A percentile compares a stretch with the other conserved stretches of the same genome.
Conservation (phyloP, 2,888 invertebrate species). For the Pachydiplax longipennis region DNA sequence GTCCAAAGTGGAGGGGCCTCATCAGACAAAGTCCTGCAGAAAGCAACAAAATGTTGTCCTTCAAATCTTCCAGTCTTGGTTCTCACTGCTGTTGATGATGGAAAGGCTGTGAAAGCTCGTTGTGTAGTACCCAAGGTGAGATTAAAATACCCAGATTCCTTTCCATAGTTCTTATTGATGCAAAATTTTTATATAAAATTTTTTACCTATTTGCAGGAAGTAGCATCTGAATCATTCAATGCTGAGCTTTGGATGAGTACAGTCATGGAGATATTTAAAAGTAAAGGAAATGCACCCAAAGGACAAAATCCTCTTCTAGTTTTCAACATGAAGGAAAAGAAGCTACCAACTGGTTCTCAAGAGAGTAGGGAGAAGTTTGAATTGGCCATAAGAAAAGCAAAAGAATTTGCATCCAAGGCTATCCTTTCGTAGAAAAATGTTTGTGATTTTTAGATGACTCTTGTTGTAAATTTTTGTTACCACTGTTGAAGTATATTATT, state of each 20-base stretch:
- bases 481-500: no score
- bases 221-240: slow-evolving; percentile 66
- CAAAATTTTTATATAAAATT: no score
- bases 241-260: slow-evolving; percentile 75
- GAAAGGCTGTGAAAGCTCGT: slow-evolving; percentile 68
- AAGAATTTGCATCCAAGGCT: background rate
- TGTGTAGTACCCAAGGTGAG: slow-evolving; percentile 75
- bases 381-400: background rate
- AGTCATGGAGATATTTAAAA: slow-evolving; percentile 68
- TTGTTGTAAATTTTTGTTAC: no score
- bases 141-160: background rate
- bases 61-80: slow-evolving; percentile 70
- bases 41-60: slow-evolving; percentile 65
- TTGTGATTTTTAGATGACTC: no score
- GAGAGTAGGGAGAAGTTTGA: background rate
- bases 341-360: slow-evolving; percentile 59
- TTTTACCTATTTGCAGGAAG: slow-evolving; percentile 60
- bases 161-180: no score
- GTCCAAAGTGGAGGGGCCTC: background rate
- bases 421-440: no score
- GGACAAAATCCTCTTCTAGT: slow-evolving; percentile 67
- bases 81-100: slow-evolving; percentile 69
- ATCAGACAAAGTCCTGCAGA: slow-evolving; percentile 60
- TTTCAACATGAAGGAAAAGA: slow-evolving; percentile 74
- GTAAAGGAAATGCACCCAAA: slow-evolving; percentile 62